Conservation (phyloP, 2,113 vertebrate species). For the Dasyornis broadbenti region DNA sequence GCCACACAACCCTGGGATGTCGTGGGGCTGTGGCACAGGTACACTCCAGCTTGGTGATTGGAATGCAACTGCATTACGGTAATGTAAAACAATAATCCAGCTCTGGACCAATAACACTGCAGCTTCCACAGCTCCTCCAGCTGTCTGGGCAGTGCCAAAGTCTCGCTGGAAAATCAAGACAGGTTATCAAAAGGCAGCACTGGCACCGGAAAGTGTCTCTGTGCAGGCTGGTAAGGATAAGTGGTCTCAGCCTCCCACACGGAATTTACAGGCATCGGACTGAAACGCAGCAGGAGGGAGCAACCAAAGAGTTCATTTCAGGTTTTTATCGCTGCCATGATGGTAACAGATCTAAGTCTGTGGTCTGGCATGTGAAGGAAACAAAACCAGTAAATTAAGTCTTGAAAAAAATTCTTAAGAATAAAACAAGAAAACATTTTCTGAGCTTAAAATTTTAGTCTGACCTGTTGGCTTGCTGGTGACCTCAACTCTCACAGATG, state of each 20-base stretch:
- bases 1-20: background rate
- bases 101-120: background rate
- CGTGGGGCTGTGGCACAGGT: background rate
- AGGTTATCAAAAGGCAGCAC: background rate
- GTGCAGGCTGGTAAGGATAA: background rate
- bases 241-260: background rate
- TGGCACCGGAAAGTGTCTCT: background rate
- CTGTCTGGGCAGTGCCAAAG: background rate
- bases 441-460: background rate
- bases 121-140: background rate
- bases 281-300: background rate
- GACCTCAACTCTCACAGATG: background rate
- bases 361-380: background rate
- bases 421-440: background rate
- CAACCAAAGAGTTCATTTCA: background rate
- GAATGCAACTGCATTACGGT: background rate
- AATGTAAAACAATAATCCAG: background rate
- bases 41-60: background rate
- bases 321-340: background rate
- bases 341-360: background rate
- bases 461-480: background rate
- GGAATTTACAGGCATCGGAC: background rate
- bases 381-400: background rate
- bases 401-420: background rate
- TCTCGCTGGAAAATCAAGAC: background rate